Base-by-base conservation (phyloP, 1,140 invertebrate species). In the Megathymus violae region DNA sequence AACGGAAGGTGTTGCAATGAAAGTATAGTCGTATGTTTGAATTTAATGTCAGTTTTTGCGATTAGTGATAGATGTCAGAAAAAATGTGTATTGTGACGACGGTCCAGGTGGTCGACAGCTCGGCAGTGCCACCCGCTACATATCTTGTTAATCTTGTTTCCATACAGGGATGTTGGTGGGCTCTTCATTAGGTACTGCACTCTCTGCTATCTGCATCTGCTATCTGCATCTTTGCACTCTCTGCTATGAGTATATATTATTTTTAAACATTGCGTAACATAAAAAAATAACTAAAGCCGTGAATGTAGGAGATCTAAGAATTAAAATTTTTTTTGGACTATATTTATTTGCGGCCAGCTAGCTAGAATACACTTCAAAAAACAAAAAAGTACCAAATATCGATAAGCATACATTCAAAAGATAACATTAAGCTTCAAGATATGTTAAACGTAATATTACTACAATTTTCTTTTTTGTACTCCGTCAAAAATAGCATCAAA, bases 71-170 rank as follows among this genome's bases (percentile, higher is more conserved):
- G 25, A 27, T 43, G 41, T 17, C 19, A 58, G 54, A 58, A 46
- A 58, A 58, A 46, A 16, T 44, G 31, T 46, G 54, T 34, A 58
- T 58, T 58, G 50, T 71, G 62, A 66, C 58, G 58, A 5, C 62
- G 7, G 46, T 54, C 80, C 80, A 83, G 80, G 76, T 83, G 80
- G 74, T 69, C 75, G n/a, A n/a, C n/a, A n/a, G n/a, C n/a, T n/a
- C n/a, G n/a, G n/a, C n/a, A n/a, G n/a, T n/a, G 41, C 54, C 71
- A 78, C 74, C 68, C 62, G 52, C 63, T n/a, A n/a, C 59, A 71
- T 62, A 25, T 58, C 54, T 44, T 19, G 41, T 58, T 58, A 25
- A 58, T 58, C 69, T 72, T 77, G 73, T 70, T 64, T 67, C 73
- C 71, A 67, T 73, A 71, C 61, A 62, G 38, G 65, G 69, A 61